Evolutionary conservation across 1,140 invertebrate genomes (phyloP).

Genomic region (Drosophila baimaii): DNA sequence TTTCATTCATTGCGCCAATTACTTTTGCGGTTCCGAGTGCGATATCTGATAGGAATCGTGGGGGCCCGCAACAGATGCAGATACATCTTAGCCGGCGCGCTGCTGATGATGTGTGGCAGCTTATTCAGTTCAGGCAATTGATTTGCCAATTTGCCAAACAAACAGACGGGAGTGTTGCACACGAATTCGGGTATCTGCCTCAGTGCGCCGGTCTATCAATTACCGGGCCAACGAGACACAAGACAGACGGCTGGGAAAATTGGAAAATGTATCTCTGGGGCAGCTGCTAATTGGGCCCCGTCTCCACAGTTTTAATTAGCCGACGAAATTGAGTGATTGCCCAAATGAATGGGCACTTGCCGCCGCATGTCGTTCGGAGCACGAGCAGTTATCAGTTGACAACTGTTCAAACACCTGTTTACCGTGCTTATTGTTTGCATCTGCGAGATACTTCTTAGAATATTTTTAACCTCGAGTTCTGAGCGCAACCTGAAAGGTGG

Average conservation of each 20-base stretch:
- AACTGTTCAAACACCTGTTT: conserved; percentile 36
- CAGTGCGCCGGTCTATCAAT: conserved; percentile 48
- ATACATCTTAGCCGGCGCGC: conserved; percentile 28
- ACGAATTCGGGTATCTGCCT: conserved; percentile 42
- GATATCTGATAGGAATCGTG: conserved; percentile 7
- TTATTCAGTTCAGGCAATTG: conserved; percentile 62
- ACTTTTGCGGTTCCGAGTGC: conserved; percentile 42
- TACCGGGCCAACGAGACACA: conserved; percentile 19
- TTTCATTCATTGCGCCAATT: conserved; percentile 62
- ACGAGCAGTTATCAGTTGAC: conserved; percentile 37
- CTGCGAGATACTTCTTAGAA: neutral
- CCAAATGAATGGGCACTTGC: conserved; percentile 35
- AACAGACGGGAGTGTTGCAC: conserved; percentile 46
- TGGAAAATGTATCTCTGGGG: conserved; percentile 29
- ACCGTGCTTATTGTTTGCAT: conserved; percentile 12
- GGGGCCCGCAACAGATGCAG: conserved; percentile 3
- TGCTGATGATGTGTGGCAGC: conserved; percentile 34
- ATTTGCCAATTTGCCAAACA: conserved; percentile 69
- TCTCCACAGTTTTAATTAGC: conserved; percentile 47
- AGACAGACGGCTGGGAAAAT: conserved; percentile 25
- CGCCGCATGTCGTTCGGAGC: neutral
- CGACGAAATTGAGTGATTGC: conserved; percentile 34
- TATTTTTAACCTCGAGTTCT: neutral
- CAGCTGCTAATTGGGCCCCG: conserved; percentile 39
- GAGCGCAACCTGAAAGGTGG: too few relatives aligned